Evolutionary conservation across 2,113 vertebrate genomes (phyloP).

Genomic region (Tiliqua scincoides): DNA sequence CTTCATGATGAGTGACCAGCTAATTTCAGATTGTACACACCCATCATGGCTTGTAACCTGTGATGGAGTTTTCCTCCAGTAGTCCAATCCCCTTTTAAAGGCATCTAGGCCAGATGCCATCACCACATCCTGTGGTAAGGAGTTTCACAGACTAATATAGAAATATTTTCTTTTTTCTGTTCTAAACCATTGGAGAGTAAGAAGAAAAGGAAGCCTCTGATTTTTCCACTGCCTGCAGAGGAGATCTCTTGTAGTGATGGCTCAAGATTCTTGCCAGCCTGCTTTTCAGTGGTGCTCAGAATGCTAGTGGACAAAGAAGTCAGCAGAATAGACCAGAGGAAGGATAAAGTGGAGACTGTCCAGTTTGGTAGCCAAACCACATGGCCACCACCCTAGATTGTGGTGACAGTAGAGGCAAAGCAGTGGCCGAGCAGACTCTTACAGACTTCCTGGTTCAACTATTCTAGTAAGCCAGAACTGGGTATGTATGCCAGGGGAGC

Average conservation of each 20-base stretch:
- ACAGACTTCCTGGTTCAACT: neutral
- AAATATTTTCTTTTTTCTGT: too few species aligned
- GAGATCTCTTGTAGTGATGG: neutral
- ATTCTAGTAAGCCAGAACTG: neutral
- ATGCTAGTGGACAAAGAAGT: neutral
- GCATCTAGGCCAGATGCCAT: too few species aligned
- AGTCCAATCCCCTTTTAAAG: too few species aligned
- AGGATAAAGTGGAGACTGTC: neutral
- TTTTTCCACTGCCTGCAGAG: neutral
- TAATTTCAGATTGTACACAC: too few species aligned
- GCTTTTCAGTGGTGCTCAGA: neutral
- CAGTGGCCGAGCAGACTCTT: neutral
- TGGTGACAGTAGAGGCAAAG: neutral
- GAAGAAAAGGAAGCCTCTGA: neutral
- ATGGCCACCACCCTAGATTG: neutral
- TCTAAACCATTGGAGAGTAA: neutral
- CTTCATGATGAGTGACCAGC: too few species aligned
- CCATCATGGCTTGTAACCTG: too few species aligned
- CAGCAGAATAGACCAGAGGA: neutral
- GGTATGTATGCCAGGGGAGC: too few species aligned
- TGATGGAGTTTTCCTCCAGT: too few species aligned
- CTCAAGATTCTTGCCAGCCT: neutral
- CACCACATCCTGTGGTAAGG: too few species aligned
- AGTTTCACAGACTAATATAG: too few species aligned
- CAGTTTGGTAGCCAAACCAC: neutral